These are phyloP conservation scores for Enteromius anoplus DNA, from an alignment of 2,797 vertebrate species.

Conservation along the genomic window DNA sequence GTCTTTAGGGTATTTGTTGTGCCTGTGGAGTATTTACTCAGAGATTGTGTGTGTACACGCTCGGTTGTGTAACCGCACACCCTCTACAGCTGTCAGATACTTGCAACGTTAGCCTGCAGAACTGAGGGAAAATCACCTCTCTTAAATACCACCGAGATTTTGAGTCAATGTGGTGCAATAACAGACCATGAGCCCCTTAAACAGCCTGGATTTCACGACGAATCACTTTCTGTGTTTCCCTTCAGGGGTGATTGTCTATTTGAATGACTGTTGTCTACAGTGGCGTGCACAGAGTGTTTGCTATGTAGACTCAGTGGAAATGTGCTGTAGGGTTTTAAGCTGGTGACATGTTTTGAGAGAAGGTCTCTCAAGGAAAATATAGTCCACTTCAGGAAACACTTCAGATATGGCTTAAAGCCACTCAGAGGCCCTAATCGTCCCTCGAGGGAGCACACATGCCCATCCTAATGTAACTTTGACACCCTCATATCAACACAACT, in stretches of 20 bases:
- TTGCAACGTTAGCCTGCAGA: conserved; percentile 33
- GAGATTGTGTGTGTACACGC: conserved; percentile 44
- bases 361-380: conserved; percentile 26
- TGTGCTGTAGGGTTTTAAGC: background rate
- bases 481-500: conserved; percentile 2
- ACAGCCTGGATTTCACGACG: background rate
- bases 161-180: conserved; percentile 59
- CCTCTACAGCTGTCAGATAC: conserved; percentile 54
- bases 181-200: conserved; percentile 18
- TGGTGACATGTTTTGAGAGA: conserved; percentile 10
- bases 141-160: conserved; percentile 62
- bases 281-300: conserved; percentile 28
- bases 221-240: conserved; percentile 29
- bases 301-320: conserved; percentile 4
- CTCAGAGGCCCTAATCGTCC: background rate
- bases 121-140: conserved; percentile 61
- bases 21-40: conserved; percentile 53
- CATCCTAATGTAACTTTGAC: background rate
- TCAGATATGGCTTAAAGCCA: conserved; percentile 20
- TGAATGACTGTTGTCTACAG: conserved; percentile 47
- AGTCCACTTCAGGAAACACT: conserved; percentile 11
- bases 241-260: conserved; percentile 39
- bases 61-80: conserved; percentile 53
- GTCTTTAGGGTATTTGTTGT: conserved; percentile 53
- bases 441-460: conserved; percentile 5